Base-by-base conservation (phyloP, 2,113 vertebrate species). In the Strix aluco region DNA sequence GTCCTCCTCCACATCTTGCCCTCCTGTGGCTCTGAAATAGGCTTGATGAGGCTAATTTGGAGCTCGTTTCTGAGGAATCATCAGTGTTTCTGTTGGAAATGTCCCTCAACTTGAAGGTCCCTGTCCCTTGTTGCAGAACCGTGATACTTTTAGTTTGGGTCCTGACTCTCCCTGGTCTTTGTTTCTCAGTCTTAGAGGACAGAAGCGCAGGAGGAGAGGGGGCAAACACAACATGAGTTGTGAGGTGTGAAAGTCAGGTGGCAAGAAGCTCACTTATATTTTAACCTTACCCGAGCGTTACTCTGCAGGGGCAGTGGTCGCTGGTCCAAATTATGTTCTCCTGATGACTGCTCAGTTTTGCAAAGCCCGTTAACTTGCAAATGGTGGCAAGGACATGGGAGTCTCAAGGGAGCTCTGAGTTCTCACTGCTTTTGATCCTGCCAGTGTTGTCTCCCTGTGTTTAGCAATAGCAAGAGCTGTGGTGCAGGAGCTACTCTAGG, bases 1-100 rank as follows among this genome's bases (percentile, higher is more conserved):
- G 93, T 96, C 87, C 94, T 96, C 87, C 87, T 95, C 94, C 84
- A 84, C 92, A 75, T 94, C 74, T 95, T 90, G 70, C 78, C 81
- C 81, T 94, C 77, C 86, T 71, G 79, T 65, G 80, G 67, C 89
- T 96, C 87, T 69, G 46, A 82, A 90, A 62, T 55, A 65, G 62
- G 73, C 58, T 88, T 73, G 81, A 88, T 0, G 7, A 91, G 93
- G 85, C 47, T 77, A 38, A 72, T 91, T 90, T 85, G 59, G 58
- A 91, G 58, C 74, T 62, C 0, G 0, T 83, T 92, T 57, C 74
- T 71, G 84, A 88, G 81, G 92, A 92, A 88, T 36, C 63, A 11
- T 32, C 3, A 1, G 36, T 30, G 54, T 66, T 87, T 49, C 61
- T 86, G 16, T 38, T 91, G 70, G 59, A 83, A 88, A 51, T 9